Base-by-base conservation (phyloP, 2,113 vertebrate genomes). In the Desmodus rotundus region DNA sequence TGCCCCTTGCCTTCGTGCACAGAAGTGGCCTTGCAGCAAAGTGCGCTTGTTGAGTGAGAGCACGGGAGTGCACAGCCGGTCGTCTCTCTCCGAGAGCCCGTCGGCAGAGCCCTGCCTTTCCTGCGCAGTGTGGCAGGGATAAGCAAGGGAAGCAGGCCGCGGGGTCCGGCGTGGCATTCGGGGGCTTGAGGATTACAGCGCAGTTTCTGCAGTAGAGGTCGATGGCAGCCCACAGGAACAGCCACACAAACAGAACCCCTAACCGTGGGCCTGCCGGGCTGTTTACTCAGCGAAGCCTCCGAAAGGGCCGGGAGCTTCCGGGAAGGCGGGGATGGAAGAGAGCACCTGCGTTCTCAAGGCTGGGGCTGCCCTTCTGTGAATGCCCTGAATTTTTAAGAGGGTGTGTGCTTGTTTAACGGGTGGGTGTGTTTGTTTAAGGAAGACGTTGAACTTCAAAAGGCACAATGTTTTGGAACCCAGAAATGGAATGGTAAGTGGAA, bases 341-440 rank as follows among this genome's bases (percentile, higher is more conserved):
- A 63, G 85, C 88, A 91, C 95, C 97, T 97, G 96, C 2, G 0
- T 94, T 95, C 94, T 56, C 86, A 67, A 61, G 91, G 73, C 88
- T 4, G 7, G 26, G 65, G 41, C 88, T 83, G 87, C 73, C 24
- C 52, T 81, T 76, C 52, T 33, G 73, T 85, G 45, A 86, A 82
- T 5, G 88, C 26, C 6, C 94, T 80, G 54, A 33, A 50, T 77
- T 96, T 93, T 93, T 54, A 36, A 76, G 82, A 95, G 97, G 96
- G 96, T 31, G 91, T 94, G 76, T 88, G 3, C 28, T 0, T 92
- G 87, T 96, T 96, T 96, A 93, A 91, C 68, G 54, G 94, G 78
- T 84, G 95, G 97, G 93, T 93, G 92, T 97, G 93, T 96, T 89
- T 96, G 97, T 83, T 93, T 93, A 78, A 78, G 78, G 84, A 92